Evolutionary conservation across 2,797 vertebrate genomes (phyloP), one percentile per base, ranked within the genome.

Genomic region (Sebastes oblongus): DNA sequence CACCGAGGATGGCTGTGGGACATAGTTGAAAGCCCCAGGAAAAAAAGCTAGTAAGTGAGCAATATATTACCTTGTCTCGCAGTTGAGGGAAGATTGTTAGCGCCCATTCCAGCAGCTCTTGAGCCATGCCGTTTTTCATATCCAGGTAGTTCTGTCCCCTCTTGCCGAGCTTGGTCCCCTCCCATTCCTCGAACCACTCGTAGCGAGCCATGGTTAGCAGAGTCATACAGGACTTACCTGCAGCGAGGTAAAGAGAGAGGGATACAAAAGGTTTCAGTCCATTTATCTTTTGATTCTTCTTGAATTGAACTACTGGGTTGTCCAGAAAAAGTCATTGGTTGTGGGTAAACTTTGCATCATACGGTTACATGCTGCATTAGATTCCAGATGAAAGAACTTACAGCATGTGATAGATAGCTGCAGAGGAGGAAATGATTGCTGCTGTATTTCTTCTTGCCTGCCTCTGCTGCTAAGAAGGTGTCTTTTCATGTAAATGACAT

Each of bases 111-210:
- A 97, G 90, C 76, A 97, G 86, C 12, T 93, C 88, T 56, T 93
- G 81, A 4, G 96, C 95, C 60, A 97, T 96, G 79, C 78, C 80
- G 89, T 85, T 87, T 64, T 97, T 97, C 86, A 96, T 90, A 3
- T 64, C 78, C 60, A 90, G 39, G 68, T 97, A 97, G 0, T 94
- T 93, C 2, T 91, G 82, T 1, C 96, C 95, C 5, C 96, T 92
- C 66, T 92, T 95, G 29, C 92, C 94, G 27, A 94, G 69, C 1
- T 85, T 91, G 3, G 89, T 90, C 10, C 91, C 93, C 0, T 94
- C 87, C 96, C 96, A 96, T 52, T 96, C 95, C 78, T 96, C 93
- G 2, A 97, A 96, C 96, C 96, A 96, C 82, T 96, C 94, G 2
- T 94, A 96, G 8, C 91, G 92, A 0, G 95, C 95, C 96, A 97